Conservation (phyloP, 2,888 invertebrate genomes). For the Coleophora flavipennella region DNA sequence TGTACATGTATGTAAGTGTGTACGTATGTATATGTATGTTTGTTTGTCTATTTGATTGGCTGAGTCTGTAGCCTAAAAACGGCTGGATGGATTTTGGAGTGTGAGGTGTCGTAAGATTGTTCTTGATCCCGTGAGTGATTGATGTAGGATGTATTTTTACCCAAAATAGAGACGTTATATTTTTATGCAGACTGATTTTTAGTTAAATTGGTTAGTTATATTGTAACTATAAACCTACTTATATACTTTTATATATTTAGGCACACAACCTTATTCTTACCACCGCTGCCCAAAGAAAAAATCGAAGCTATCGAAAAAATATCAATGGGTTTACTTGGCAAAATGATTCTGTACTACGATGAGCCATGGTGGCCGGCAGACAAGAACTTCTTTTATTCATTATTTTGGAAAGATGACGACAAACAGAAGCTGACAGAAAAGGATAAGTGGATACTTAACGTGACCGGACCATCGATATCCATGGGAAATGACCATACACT, state of each 20-base stretch:
- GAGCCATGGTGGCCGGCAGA: slow-evolving; percentile 73
- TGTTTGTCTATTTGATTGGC: no score
- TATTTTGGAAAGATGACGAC: slow-evolving; percentile 20
- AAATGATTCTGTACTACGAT: slow-evolving; percentile 76
- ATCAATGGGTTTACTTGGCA: slow-evolving; percentile 76
- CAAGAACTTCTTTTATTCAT: slow-evolving; percentile 9
- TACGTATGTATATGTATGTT: no score
- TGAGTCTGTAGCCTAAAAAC: no score
- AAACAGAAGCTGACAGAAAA: slow-evolving; percentile 10
- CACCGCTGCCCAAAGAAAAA: slow-evolving; percentile 49
- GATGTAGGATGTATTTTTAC: no score
- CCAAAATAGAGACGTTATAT: no score
- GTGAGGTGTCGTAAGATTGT: no score
- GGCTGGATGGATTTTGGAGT: no score
- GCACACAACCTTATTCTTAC: slow-evolving; percentile 59
- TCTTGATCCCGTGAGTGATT: no score
- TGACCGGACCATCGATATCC: slow-evolving; percentile 18
- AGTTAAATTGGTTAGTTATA: no score
- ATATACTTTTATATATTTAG: slow-evolving; percentile 1
- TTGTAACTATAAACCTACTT: no score
- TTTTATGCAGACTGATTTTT: neutral
- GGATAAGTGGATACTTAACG: slow-evolving; percentile 19
- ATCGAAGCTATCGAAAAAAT: slow-evolving; percentile 67
- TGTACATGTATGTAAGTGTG: no score
- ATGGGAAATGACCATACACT: slow-evolving; percentile 16